Evolutionary conservation across 2,113 vertebrate species (phyloP).

Genomic region (Otolemur garnettii): DNA sequence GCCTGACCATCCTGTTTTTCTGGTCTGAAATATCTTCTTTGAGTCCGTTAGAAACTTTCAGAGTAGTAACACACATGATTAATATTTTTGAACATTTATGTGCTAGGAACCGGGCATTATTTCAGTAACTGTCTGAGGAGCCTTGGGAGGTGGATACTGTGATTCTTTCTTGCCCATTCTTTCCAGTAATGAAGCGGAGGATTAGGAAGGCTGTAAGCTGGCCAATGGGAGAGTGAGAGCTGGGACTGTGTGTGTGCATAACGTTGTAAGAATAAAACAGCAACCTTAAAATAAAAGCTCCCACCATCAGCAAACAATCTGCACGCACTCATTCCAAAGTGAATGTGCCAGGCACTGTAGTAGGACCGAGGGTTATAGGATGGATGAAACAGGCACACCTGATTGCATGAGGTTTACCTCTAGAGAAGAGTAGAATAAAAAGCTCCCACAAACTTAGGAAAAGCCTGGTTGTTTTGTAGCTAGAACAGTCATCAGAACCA

Average conservation of each 20-base stretch:
- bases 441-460: neutral
- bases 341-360: neutral
- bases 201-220: neutral
- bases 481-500: neutral
- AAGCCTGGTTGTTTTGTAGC: neutral
- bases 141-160: neutral
- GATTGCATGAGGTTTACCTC: neutral
- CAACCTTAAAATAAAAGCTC: neutral
- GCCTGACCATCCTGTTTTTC: neutral
- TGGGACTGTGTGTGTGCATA: neutral
- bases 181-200: slow-evolving; percentile 13
- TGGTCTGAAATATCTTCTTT: slow-evolving; percentile 39
- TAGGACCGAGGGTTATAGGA: neutral
- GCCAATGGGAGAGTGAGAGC: neutral
- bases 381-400: neutral
- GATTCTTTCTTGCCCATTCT: neutral
- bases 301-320: neutral
- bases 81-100: neutral
- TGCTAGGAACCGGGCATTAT: neutral
- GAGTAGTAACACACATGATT: neutral
- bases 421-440: neutral
- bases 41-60: neutral
- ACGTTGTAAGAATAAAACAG: neutral
- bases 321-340: neutral
- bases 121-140: neutral